A percentile compares a stretch with the other conserved stretches of the same genome.
Evolutionary conservation across 2,797 vertebrate species (phyloP).

Genomic region (Thunnus albacares): DNA sequence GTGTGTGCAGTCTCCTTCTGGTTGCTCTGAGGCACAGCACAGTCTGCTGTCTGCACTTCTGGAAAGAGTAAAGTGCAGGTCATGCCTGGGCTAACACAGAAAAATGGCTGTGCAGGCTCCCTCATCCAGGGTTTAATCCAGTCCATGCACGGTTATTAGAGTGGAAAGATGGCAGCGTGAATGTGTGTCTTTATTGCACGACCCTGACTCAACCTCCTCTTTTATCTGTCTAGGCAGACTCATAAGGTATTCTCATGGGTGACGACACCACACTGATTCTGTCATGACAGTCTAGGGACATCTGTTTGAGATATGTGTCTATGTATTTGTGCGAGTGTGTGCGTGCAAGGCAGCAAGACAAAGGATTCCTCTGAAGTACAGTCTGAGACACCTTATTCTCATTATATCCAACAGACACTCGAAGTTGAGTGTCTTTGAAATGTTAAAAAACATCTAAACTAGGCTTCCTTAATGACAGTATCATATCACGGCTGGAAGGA

Average conservation of each 20-base stretch:
- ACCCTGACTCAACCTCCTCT: conserved; percentile 58
- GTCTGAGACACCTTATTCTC: conserved; percentile 18
- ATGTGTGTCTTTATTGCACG: conserved; percentile 57
- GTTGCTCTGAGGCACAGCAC: conserved; percentile 61
- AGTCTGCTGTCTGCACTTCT: conserved; percentile 74
- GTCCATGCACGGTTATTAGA: conserved; percentile 79
- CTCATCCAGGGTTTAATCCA: conserved; percentile 69
- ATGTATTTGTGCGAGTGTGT: neutral
- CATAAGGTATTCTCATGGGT: conserved; percentile 60
- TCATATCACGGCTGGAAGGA: conserved; percentile 13
- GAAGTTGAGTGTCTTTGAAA: conserved; percentile 44
- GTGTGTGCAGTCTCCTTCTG: conserved; percentile 36
- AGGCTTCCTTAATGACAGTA: conserved; percentile 18
- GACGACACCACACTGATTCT: conserved; percentile 46
- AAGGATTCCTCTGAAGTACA: conserved; percentile 36
- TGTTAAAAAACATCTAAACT: conserved; percentile 31
- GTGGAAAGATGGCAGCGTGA: conserved; percentile 75
- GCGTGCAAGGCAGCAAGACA: conserved; percentile 14
- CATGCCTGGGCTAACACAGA: conserved; percentile 74
- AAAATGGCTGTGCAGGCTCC: conserved; percentile 59
- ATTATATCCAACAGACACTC: conserved; percentile 41
- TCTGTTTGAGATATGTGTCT: conserved; percentile 33
- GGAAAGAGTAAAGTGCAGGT: conserved; percentile 71
- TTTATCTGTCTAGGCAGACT: conserved; percentile 60
- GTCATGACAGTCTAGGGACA: conserved; percentile 35